These are phyloP conservation scores for Furcula furcula DNA, from an alignment of 2,888 invertebrate species.

Conservation along the genomic window DNA sequence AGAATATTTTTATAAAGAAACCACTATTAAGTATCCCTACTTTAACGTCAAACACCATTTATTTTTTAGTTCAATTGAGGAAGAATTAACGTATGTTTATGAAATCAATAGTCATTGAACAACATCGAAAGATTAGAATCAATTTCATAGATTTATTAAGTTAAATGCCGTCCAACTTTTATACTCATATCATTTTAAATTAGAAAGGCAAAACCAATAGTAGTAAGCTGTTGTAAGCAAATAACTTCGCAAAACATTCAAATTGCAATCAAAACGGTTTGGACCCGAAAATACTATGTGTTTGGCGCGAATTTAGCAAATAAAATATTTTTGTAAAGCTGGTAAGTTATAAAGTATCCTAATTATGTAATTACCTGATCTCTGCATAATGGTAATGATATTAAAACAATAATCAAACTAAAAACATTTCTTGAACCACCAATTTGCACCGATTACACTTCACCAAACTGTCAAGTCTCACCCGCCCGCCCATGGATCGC, in stretches of 20 bases:
- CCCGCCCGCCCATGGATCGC: slow-evolving; percentile 65
- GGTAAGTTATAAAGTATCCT: slow-evolving; percentile 8
- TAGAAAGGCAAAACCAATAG: too few relatives aligned
- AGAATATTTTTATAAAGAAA: too few relatives aligned
- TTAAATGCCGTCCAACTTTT: too few relatives aligned
- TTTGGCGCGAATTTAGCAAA: slow-evolving; percentile 37
- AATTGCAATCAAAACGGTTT: slow-evolving; percentile 12
- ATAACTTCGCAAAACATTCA: slow-evolving; percentile 11
- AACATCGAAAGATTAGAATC: too few relatives aligned
- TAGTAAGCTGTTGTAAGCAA: too few relatives aligned
- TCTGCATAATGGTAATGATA: slow-evolving; percentile 65
- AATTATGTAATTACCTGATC: slow-evolving; percentile 64
- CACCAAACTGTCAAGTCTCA: slow-evolving; percentile 69
- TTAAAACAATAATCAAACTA: slow-evolving; percentile 55
- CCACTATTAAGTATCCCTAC: too few relatives aligned
- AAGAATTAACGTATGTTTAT: too few relatives aligned
- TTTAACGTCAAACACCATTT: too few relatives aligned
- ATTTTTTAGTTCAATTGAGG: too few relatives aligned
- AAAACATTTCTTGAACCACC: slow-evolving; percentile 67
- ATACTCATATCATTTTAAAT: too few relatives aligned
- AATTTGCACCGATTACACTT: slow-evolving; percentile 61
- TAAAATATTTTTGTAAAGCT: not conserved
- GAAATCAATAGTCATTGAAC: too few relatives aligned
- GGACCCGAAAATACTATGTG: slow-evolving; percentile 8
- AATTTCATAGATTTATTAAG: too few relatives aligned